Percentiles rank a stretch among this genome's conserved stretches.
Evolutionary conservation across 1,140 invertebrate species (phyloP).

Genomic region (Orius laevigatus): DNA sequence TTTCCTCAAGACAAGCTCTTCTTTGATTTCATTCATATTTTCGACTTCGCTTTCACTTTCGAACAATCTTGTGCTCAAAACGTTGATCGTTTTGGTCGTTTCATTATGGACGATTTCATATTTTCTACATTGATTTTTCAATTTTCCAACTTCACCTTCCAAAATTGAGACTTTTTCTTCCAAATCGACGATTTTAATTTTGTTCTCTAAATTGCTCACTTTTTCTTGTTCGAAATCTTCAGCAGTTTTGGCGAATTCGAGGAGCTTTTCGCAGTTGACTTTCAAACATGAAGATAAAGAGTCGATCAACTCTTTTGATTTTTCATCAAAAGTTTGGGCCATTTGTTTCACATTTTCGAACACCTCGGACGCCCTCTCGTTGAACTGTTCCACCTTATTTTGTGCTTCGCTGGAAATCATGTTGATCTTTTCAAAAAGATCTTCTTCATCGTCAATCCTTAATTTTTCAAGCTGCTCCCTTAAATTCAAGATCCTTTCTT

Average conservation of each 20-base stretch:
- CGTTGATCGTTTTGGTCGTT: constrained; percentile 14
- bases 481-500: not conserved
- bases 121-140: constrained; percentile 11
- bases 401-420: not conserved
- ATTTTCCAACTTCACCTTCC: constrained; percentile 6
- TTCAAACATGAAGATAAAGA: constrained; percentile 1
- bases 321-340: constrained; percentile 8
- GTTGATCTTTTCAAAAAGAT: constrained; percentile 6
- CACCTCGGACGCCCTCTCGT: not conserved
- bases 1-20: constrained; percentile 8
- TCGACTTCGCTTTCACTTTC: constrained; percentile 17
- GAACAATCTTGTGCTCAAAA: constrained; percentile 13
- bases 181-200: constrained; percentile 12
- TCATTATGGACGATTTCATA: constrained; percentile 16
- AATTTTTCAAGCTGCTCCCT: too few relatives aligned
- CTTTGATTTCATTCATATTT: constrained; percentile 12
- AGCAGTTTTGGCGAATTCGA: constrained; percentile 1
- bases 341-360: constrained; percentile 10
- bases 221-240: constrained; percentile 8
- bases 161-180: constrained; percentile 10
- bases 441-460: not conserved
- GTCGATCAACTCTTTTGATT: constrained; percentile 3
- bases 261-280: not conserved
- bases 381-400: constrained; percentile 7
- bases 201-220: constrained; percentile 6